A percentile compares a stretch with the other conserved stretches of the same genome.
Evolutionary conservation across 2,888 invertebrate genomes (phyloP).

Genomic region (Miltochrista miniata): DNA sequence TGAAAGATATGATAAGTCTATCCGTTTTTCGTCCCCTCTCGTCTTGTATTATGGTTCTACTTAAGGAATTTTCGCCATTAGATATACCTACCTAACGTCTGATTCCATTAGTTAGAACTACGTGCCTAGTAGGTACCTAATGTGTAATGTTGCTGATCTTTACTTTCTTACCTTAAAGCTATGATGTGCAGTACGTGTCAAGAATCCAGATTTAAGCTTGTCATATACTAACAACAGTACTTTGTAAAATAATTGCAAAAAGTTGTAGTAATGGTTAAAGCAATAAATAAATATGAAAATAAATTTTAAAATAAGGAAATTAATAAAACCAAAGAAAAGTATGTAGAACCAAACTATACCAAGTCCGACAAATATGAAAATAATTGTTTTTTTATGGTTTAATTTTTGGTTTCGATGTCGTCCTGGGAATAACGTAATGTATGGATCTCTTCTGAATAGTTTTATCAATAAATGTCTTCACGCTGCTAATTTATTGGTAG

Average conservation of each 20-base stretch:
- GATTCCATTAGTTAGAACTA: no score
- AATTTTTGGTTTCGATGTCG: neutral
- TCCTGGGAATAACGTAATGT: neutral
- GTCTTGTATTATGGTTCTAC: no score
- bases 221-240: conserved; percentile 6
- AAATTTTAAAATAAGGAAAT: neutral
- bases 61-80: no score
- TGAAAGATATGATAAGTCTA: no score
- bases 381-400: neutral
- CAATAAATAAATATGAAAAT: neutral
- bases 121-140: no score
- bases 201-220: neutral
- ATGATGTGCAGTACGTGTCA: neutral
- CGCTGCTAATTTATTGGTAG: neutral
- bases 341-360: neutral
- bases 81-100: no score
- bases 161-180: neutral
- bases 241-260: conserved; percentile 11
- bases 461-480: neutral
- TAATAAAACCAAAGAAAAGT: neutral
- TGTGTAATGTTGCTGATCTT: no score
- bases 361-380: neutral
- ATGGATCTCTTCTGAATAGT: neutral
- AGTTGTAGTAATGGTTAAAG: conserved; percentile 11
- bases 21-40: no score